Conservation (phyloP, 2,113 vertebrate species). For the Calyptommatus sinebrachiatus region DNA sequence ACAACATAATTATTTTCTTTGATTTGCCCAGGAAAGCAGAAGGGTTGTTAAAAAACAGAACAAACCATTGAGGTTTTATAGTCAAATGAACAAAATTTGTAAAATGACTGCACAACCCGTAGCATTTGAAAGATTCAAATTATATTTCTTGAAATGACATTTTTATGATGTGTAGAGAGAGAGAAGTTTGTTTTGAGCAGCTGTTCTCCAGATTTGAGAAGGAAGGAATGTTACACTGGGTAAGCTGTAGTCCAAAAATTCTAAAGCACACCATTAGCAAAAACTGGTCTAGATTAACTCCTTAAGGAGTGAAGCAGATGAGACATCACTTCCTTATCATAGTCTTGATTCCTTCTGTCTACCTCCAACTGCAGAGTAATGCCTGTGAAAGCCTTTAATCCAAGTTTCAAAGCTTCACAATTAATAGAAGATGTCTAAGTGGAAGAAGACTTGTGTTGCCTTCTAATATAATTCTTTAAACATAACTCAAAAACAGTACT, state of each 20-base stretch:
- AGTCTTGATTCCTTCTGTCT: neutral
- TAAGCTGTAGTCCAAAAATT: neutral
- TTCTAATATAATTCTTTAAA: neutral
- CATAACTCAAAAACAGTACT: neutral
- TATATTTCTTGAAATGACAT: neutral
- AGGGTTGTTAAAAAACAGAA: neutral
- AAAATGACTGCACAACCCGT: neutral
- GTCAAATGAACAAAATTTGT: neutral
- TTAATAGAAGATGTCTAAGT: neutral
- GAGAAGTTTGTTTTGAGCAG: neutral
- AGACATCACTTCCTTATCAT: neutral
- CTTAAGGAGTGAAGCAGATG: neutral
- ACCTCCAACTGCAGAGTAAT: conserved; percentile 12
- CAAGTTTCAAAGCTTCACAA: conserved; percentile 8
- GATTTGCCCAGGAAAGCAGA: neutral
- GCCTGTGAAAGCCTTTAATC: neutral
- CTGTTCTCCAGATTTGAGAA: too few relatives aligned
- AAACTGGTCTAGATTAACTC: neutral
- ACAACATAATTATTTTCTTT: neutral
- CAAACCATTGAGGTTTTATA: neutral
- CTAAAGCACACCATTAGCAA: neutral
- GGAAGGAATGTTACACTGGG: too few relatives aligned
- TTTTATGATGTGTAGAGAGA: neutral
- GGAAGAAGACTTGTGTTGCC: neutral
- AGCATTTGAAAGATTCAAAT: neutral